Evolutionary conservation across 2,113 vertebrate genomes (phyloP), one percentile per base, ranked within the genome.

Genomic region (Nothobranchius kuhntae): DNA sequence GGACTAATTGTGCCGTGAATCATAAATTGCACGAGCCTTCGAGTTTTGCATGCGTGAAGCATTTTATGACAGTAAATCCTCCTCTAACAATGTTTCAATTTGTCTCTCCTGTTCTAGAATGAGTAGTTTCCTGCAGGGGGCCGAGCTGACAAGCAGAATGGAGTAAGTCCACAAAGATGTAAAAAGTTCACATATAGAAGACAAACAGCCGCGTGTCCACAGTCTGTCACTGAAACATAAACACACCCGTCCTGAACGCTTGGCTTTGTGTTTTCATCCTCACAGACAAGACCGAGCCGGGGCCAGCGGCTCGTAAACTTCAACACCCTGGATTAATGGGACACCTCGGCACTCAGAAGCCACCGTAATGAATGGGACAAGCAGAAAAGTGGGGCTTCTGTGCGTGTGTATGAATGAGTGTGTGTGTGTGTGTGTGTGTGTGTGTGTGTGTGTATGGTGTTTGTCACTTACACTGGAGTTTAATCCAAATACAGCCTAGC

Each of bases 111-210:
- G 26, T 73, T 83, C 26, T 74, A 93, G 91, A 82, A 26, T 91
- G 72, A 90, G 84, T 73, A 92, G 84, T 72, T 93, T 93, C 73
- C 85, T 93, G 79, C 87, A 87, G 71, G 91, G 91, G 78, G 59
- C 73, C 1, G 89, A 92, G 64, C 82, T 85, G 71, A 47, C 83
- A 21, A 58, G 69, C 78, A 81, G 72, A 68, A 64, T 82, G 53
- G 80, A 76, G 90, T 93, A 77, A 90, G 91, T 83, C 72, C 61
- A 80, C 76, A 6, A 12, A 74, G 72, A 71, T 8, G 36, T 70
- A 77, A 65, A 30, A 71, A 76, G 70, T 65, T 78, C 79, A 72
- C 69, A 71, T 58, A 65, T 51, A 61, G 54, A 78, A 80, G 78
- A 83, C 59, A 63, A 75, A 78, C 21, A 38, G 61, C 58, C 42